These are phyloP conservation scores for Oophaga sylvatica DNA, from an alignment of 2,797 vertebrate genomes.

Conservation along the genomic window DNA sequence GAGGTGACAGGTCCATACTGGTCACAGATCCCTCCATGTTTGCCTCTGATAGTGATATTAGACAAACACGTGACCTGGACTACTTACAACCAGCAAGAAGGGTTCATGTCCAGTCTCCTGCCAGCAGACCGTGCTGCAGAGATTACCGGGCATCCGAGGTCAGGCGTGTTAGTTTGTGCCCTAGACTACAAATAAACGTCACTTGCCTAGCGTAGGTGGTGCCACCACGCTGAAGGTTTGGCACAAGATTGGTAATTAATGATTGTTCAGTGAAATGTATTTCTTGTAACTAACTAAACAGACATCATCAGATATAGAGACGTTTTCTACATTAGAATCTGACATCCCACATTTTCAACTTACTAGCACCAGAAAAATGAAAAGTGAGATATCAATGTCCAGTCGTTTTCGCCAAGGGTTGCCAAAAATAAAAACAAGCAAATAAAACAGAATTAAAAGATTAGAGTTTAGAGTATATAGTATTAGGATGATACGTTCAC, in stretches of 20 bases:
- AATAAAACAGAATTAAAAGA: too few species aligned
- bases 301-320: too few species aligned
- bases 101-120: not conserved
- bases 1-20: not conserved
- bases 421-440: too few species aligned
- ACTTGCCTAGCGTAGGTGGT: constrained; percentile 4
- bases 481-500: too few species aligned
- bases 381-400: too few species aligned
- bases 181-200: not conserved
- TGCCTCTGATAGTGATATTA: not conserved
- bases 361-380: too few species aligned
- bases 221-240: not conserved
- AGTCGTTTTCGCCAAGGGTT: too few species aligned
- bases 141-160: not conserved
- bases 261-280: not conserved
- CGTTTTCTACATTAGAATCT: too few species aligned
- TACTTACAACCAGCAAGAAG: not conserved
- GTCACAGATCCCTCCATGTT: not conserved
- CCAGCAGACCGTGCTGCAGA: not conserved
- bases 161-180: not conserved
- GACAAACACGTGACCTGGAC: not conserved
- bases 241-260: not conserved
- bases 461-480: too few species aligned
- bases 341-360: too few species aligned
- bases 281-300: not conserved